Percentiles rank a stretch among this genome's conserved stretches.
phyloP scores from a whole-genome alignment of 2,113 vertebrate species.

The Megaptera novaeangliae region DNA sequence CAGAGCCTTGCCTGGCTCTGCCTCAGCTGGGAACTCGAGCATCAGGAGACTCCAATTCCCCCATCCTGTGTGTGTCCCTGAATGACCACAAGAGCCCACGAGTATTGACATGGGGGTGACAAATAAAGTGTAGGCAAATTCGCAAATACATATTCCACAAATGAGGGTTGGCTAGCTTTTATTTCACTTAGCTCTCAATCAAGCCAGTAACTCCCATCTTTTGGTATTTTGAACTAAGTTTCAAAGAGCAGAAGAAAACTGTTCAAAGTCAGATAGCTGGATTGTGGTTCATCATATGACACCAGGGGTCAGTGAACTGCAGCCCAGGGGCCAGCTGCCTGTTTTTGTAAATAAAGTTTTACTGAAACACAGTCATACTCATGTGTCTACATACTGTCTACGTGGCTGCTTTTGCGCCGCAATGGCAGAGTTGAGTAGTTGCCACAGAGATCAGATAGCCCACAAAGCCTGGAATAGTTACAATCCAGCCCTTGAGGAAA shows the following conservation, averaged over 20 bases:
- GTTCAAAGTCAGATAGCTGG: background rate
- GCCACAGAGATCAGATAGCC: no score
- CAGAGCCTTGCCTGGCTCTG: accelerated
- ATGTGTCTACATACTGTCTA: background rate
- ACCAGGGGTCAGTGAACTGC: background rate
- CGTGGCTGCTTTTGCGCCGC: background rate
- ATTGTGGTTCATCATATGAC: background rate
- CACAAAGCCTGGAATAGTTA: background rate
- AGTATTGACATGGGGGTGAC: background rate
- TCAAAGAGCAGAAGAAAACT: background rate
- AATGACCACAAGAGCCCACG: background rate
- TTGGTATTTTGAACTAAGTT: background rate
- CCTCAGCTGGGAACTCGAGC: background rate
- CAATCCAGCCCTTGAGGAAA: background rate
- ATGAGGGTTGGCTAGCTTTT: background rate
- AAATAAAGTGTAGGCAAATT: background rate
- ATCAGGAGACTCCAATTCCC: background rate
- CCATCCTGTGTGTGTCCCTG: background rate
- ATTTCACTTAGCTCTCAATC: background rate
- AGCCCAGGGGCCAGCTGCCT: background rate
- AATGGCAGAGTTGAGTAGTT: background rate
- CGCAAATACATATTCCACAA: background rate
- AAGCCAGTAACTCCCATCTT: background rate
- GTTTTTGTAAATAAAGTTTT: conserved; percentile 4
- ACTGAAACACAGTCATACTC: background rate